Evolutionary conservation across 2,113 vertebrate genomes (phyloP), one percentile per base, ranked within the genome.

Genomic region (Conger conger): DNA sequence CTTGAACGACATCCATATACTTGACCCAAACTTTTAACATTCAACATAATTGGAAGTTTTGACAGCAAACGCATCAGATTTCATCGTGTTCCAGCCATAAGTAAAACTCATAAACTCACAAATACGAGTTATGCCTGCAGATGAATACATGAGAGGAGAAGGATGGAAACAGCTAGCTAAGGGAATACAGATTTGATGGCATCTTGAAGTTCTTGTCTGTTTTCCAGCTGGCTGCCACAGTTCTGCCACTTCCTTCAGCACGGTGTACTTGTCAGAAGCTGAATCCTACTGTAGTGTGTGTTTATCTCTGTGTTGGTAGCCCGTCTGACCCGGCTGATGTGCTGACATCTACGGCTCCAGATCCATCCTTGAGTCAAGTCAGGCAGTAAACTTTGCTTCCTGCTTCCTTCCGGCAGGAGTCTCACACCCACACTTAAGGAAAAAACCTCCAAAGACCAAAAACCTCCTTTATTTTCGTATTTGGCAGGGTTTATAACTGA

Each of bases 291-390:
- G 33, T 63, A 68, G 45, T 82, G 60, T 63, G 57, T 54, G 42
- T 82, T 77, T 86, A 80, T 86, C 80, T 53, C 36, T 40, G 37
- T 76, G 35, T 81, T 60, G 57, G 45, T 79, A 68, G 40, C 38
- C 18, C 33, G 68, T 42, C 60, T 73, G 37, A 40, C 82, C 38
- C 82, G 30, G 82, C 27, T 42, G 40, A 40, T 2, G 37, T 53
- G 33, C 76, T 27, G 57, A 80, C 83, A 50, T 78, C 23, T 38
- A 1, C 45, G 35, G 37, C 53, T 50, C 78, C 78, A 83, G 83
- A 50, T 77, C 77, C 83, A 80, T 45, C 37, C 42, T 36, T 36
- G 30, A 30, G 68, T 73, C 81, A 82, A 80, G 87, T 82, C 63
- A 57, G 40, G 37, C 60, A 81, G 81, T 68, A 81, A 83, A 85